Base-by-base conservation (phyloP, 1,140 invertebrate species). In the Bombus picipes region DNA sequence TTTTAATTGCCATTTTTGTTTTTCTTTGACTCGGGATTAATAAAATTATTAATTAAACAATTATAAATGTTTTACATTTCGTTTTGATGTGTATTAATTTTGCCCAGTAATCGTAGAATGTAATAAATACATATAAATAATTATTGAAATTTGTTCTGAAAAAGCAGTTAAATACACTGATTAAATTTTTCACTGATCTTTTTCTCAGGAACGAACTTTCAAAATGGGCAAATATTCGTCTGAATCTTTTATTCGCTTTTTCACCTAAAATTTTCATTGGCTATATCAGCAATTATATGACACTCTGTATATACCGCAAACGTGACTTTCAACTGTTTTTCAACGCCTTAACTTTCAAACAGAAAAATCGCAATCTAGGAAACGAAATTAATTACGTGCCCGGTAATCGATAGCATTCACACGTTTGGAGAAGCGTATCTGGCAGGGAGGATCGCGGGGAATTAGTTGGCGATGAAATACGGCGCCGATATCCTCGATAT, bases 401-500 rank as follows among this genome's bases (percentile, higher is more conserved):
- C 28, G 15, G 39, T 43, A 73, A 43, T 78, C 75, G 75, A 78
- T 78, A 32, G 53, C 39, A 32, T 78, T 62, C 75, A 41, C 75
- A 41, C 75, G 57, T 62, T 37, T 59, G 75, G 22, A 39, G 15
- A 78, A 78, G 37, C 75, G 25, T 41, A 41, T 32, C 18, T 65
- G 41, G 37, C 12, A 8, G 39, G 41, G 22, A 37, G 34, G 39
- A 72, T 41, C 37, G 18, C 13, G 4, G 41, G 37, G 68, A 80
- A 85, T 85, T 85, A 85, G 83, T 85, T 72, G 39, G 9, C 66
- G 76, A 79, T 80, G 83, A 85, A 57, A 83, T 77, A 85, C 34
- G 41, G 32, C 10, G 10, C n/a, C 62, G 74, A 80, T 84, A 80
- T 57, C 83, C 13, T 12, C 25, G 68, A 39, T 85, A 85, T 80